These are phyloP conservation scores for Leptura quadrifasciata DNA, from an alignment of 2,888 invertebrate genomes.

Conservation along the genomic window DNA sequence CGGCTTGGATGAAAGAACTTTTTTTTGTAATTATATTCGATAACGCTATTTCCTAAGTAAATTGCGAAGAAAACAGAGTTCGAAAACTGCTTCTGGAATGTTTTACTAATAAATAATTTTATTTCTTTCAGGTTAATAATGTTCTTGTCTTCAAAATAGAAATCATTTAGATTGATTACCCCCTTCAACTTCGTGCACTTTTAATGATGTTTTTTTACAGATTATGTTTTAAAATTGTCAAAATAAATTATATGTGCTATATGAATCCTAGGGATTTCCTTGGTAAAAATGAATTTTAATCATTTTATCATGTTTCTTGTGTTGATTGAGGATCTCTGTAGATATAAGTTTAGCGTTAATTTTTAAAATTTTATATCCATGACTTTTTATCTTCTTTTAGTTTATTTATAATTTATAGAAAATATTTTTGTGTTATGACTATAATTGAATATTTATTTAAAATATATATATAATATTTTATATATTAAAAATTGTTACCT, in stretches of 20 bases:
- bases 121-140: conserved; percentile 86
- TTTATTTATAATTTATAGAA: conserved; percentile 41
- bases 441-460: conserved; percentile 23
- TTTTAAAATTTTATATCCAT: conserved; percentile 50
- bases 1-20: no score
- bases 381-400: conserved; percentile 44
- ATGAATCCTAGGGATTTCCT: conserved; percentile 50
- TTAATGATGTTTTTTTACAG: conserved; percentile 48
- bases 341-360: conserved; percentile 49
- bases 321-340: conserved; percentile 60
- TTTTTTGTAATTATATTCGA: no score
- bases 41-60: no score
- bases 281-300: conserved; percentile 39
- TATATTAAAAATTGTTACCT: conserved; percentile 46
- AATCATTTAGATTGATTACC: conserved; percentile 18
- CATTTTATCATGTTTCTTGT: conserved; percentile 50
- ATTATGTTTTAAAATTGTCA: conserved; percentile 49
- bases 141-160: conserved; percentile 77
- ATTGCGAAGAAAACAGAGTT: no score
- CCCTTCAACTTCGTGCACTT: conserved; percentile 23
- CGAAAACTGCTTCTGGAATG: background rate
- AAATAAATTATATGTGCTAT: conserved; percentile 53
- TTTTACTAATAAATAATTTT: conserved; percentile 54
- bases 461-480: conserved; percentile 32
- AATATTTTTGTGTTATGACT: conserved; percentile 29